These are phyloP conservation scores for Passer domesticus DNA, from an alignment of 2,113 vertebrate species.

Conservation along the genomic window DNA sequence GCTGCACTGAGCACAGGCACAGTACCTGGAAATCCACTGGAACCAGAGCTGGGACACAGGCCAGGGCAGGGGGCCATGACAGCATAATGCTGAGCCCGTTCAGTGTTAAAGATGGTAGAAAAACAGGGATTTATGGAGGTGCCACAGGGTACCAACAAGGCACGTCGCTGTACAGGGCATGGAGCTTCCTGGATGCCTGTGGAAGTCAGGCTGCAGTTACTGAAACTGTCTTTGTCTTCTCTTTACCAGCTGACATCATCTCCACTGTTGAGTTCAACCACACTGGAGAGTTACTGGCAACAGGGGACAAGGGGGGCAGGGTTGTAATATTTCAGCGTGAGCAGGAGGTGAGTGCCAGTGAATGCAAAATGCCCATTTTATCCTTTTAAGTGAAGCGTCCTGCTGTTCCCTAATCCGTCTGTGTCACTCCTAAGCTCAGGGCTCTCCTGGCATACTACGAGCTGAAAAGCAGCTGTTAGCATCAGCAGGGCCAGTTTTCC, in stretches of 20 bases:
- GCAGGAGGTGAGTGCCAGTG: constrained; percentile 89
- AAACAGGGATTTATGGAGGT: constrained; percentile 9
- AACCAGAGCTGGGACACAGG: fast-evolving
- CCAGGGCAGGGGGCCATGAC: background rate
- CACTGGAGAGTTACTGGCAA: constrained; percentile 97
- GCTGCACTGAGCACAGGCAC: background rate
- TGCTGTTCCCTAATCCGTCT: constrained; percentile 68
- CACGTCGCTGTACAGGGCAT: background rate
- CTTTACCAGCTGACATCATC: constrained; percentile 97
- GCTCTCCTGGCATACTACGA: constrained; percentile 34
- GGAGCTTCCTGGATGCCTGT: constrained; percentile 32
- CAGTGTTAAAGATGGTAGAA: background rate
- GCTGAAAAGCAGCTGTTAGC: constrained; percentile 42
- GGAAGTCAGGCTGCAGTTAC: constrained; percentile 58
- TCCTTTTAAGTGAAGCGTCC: constrained; percentile 67
- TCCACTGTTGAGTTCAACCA: constrained; percentile 99
- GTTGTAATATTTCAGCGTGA: constrained; percentile 99
- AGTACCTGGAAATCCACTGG: background rate
- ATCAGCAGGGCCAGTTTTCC: background rate
- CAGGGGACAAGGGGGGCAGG: constrained; percentile 97
- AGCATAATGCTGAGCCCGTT: background rate
- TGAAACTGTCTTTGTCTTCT: constrained; percentile 79
- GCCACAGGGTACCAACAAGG: background rate
- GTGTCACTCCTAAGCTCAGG: constrained; percentile 48
- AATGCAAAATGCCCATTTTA: constrained; percentile 67